phyloP scores from a whole-genome alignment of 2,888 invertebrate genomes.

The Drosophila lutescens region DNA sequence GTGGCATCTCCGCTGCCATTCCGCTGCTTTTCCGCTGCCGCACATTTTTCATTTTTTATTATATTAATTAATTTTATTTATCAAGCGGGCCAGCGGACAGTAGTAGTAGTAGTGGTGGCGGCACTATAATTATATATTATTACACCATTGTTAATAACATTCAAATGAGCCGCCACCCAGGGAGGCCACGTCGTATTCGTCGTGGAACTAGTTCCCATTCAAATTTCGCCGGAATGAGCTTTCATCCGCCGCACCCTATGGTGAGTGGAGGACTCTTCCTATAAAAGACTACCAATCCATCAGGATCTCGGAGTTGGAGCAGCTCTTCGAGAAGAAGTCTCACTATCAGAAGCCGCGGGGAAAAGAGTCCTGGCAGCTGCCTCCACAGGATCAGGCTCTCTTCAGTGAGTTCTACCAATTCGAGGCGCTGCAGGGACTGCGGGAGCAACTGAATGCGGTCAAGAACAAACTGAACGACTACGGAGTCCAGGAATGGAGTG shows the following conservation, averaged over 20 bases:
- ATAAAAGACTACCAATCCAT: conserved; percentile 16
- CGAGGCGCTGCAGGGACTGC: conserved; percentile 86
- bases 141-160: too few relatives aligned
- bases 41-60: too few relatives aligned
- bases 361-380: conserved; percentile 69
- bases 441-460: conserved; percentile 89
- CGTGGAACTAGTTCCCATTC: too few relatives aligned
- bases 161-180: too few relatives aligned
- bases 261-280: neutral
- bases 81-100: too few relatives aligned
- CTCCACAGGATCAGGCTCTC: conserved; percentile 64
- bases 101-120: too few relatives aligned
- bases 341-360: conserved; percentile 65
- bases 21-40: too few relatives aligned
- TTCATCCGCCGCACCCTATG: neutral
- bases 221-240: conserved; percentile 12
- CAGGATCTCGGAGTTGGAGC: conserved; percentile 52
- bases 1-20: too few relatives aligned
- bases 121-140: too few relatives aligned
- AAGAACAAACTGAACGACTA: conserved; percentile 92
- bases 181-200: too few relatives aligned
- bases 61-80: too few relatives aligned
- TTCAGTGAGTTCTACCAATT: conserved; percentile 83
- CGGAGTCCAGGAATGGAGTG: conserved; percentile 91
- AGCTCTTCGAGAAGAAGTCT: conserved; percentile 81